Evolutionary conservation across 2,888 invertebrate species (phyloP), one percentile per base, ranked within the genome.

Genomic region (Boloria euphrosyne): DNA sequence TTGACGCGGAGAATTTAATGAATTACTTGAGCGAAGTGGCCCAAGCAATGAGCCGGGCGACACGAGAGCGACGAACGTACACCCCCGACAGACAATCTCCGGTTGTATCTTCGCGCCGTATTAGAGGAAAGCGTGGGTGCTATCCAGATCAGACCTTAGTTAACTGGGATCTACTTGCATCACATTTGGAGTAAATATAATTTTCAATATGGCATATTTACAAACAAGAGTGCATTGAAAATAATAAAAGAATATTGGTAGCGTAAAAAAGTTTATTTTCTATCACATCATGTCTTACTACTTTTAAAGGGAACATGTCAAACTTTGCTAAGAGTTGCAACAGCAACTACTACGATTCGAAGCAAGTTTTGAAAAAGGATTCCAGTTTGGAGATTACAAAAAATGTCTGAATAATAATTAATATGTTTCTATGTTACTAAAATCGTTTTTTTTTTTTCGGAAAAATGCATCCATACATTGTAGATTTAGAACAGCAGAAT

Each of bases 231-330:
- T 1, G 13, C 27, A n/a, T 49, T 27, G 31, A 60, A 22, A 49
- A 46, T 7, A 66, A 60, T 44, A 80, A 74, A 79, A 79, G 82
- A 71, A 77, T 70, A 77, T 49, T 75, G 66, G 71, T 90, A 86
- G 89, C 87, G 91, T 92, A 91, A 87, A 92, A 92, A 92, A 90
- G 85, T 90, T 91, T 90, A 84, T 81, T 92, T 83, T 89, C 90
- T 92, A 91, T 91, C 90, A 91, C 91, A 90, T 90, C 83, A 84
- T 89, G 85, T 89, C 85, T 87, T 87, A 85, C 89, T 90, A 90
- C 87, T 80, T 86, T 83, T 69, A 83, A 82, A 84, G 86, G 84
- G 89, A 90, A 66, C 69, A 88, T 84, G 89, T 85, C 89, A 80
- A 87, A 85, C 83, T 81, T 82, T 76, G 80, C 83, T 38, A 38